Evolutionary conservation across 2,113 vertebrate genomes (phyloP).

Genomic region (Phylloscopus trochiloides): DNA sequence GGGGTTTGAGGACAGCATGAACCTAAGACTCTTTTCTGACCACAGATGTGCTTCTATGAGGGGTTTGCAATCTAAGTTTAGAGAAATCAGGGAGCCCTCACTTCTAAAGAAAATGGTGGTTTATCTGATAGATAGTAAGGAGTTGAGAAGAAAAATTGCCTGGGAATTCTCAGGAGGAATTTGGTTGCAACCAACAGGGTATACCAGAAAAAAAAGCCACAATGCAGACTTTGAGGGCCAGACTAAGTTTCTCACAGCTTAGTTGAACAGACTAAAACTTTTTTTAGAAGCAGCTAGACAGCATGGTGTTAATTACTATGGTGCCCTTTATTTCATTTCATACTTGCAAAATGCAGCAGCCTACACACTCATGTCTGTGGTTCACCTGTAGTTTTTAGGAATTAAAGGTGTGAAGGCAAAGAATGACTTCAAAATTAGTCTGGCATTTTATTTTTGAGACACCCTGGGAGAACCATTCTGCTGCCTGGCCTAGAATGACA

Average conservation of each 20-base stretch:
- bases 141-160: neutral
- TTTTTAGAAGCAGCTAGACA: neutral
- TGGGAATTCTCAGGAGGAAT: neutral
- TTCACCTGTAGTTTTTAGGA: neutral
- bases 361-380: neutral
- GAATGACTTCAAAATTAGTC: neutral
- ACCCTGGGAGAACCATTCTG: neutral
- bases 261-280: neutral
- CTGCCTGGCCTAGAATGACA: neutral
- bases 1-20: neutral
- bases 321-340: neutral
- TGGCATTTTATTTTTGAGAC: conserved; percentile 24
- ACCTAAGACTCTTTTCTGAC: neutral
- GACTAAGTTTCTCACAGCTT: neutral
- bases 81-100: neutral
- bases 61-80: neutral
- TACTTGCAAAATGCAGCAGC: neutral
- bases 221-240: neutral
- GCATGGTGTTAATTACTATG: neutral
- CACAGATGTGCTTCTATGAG: neutral
- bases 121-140: neutral
- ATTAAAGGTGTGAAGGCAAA: neutral
- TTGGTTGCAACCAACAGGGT: neutral
- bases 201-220: neutral
- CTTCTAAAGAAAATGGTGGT: neutral